Evolutionary conservation across 2,797 vertebrate species (phyloP).

Genomic region (Nyctibius grandis): DNA sequence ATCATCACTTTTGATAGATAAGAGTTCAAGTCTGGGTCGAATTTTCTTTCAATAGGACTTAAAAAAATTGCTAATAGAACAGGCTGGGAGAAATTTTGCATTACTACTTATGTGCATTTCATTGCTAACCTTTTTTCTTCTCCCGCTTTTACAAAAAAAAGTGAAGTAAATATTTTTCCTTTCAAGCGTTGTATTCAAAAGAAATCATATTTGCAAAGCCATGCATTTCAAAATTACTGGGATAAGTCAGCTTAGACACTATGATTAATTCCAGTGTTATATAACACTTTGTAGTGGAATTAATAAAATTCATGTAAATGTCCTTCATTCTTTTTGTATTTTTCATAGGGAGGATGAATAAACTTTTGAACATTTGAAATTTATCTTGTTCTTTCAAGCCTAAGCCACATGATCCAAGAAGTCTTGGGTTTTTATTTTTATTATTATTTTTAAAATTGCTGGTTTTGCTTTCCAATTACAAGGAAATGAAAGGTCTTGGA

Average conservation of each 20-base stretch:
- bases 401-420: background rate
- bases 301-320: background rate
- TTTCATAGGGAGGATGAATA: background rate
- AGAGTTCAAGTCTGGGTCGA: slow-evolving; percentile 17
- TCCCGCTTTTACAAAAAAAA: background rate
- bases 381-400: background rate
- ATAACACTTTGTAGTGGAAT: background rate
- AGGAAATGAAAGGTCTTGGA: background rate
- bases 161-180: background rate
- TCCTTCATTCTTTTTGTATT: background rate
- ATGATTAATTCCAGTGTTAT: background rate
- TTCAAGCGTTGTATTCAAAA: background rate
- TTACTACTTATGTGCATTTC: slow-evolving; percentile 24
- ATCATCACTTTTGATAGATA: background rate
- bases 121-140: background rate
- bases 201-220: background rate
- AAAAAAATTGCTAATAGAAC: background rate
- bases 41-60: slow-evolving; percentile 17
- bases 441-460: background rate
- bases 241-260: background rate
- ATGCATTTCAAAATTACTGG: background rate
- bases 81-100: background rate
- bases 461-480: background rate
- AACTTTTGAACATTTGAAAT: background rate
- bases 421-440: background rate